These are phyloP conservation scores for Eristalis tenax DNA, from an alignment of 2,888 invertebrate species.

Conservation along the genomic window DNA sequence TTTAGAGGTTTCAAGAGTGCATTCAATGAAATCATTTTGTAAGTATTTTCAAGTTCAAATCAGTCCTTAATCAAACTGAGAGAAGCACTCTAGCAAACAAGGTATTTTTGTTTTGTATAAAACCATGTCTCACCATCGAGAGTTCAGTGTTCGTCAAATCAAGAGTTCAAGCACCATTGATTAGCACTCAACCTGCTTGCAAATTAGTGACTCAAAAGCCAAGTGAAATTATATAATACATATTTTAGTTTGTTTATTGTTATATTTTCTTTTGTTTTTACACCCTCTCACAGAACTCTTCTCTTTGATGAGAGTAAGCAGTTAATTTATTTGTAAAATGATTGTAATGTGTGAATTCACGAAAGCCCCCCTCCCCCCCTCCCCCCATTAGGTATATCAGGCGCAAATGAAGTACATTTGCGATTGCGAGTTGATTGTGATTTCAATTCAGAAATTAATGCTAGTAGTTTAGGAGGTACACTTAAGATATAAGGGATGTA, in stretches of 20 bases:
- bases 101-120: neutral
- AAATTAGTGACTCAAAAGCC: neutral
- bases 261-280: neutral
- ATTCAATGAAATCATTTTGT: slow-evolving; percentile 2
- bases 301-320: neutral
- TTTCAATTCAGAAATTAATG: slow-evolving; percentile 1
- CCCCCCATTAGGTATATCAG: neutral
- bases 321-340: slow-evolving; percentile 1
- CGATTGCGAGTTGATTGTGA: neutral
- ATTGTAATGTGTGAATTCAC: slow-evolving; percentile 3
- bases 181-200: neutral
- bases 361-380: too few species aligned
- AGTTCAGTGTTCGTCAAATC: neutral
- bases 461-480: slow-evolving; percentile 6
- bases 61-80: neutral
- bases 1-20: slow-evolving; percentile 12
- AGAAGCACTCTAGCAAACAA: neutral
- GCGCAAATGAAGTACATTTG: neutral
- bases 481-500: slow-evolving; percentile 27
- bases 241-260: neutral
- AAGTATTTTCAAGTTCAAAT: neutral
- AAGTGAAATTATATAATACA: neutral
- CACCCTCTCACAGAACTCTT: neutral
- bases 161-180: neutral
- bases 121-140: neutral